Evolutionary conservation across 2,797 vertebrate species (phyloP).

Genomic region (Sciaenops ocellatus): DNA sequence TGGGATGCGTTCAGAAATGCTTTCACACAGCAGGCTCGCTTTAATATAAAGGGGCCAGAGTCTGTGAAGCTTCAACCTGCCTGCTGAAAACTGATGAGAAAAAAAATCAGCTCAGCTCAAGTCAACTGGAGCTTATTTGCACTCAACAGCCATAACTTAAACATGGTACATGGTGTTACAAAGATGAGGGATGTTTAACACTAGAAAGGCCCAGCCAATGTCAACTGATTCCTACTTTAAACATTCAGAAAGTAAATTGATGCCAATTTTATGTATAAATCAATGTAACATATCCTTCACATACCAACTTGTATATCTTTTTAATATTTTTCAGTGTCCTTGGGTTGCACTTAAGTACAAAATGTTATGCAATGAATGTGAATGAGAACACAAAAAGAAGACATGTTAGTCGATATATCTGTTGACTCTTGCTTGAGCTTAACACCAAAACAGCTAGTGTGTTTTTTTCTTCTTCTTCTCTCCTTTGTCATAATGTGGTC

Average conservation of each 20-base stretch:
- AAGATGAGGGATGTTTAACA: constrained; percentile 57
- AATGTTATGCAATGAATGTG: not conserved
- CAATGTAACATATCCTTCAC: constrained; percentile 21
- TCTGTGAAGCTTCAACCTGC: constrained; percentile 59
- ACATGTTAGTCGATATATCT: not conserved
- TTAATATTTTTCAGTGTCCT: not conserved
- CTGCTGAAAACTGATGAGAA: constrained; percentile 50
- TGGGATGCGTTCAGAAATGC: constrained; percentile 55
- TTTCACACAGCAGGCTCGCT: constrained; percentile 50
- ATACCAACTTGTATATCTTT: constrained; percentile 7
- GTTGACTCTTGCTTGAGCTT: constrained; percentile 1
- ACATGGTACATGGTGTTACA: constrained; percentile 46
- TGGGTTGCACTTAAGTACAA: not conserved
- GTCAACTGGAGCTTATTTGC: constrained; percentile 63
- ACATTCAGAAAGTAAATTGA: constrained; percentile 10
- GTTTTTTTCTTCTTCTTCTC: not conserved
- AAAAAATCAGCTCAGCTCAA: constrained; percentile 48
- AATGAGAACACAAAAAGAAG: not conserved
- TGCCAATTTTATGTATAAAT: constrained; percentile 23
- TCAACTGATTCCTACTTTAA: constrained; percentile 41
- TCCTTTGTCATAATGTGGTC: constrained; percentile 21
- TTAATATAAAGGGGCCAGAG: constrained; percentile 61
- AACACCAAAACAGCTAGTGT: not conserved
- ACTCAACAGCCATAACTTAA: constrained; percentile 55
- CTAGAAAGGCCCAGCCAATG: constrained; percentile 26